phyloP scores from a whole-genome alignment of 2,797 vertebrate species.

The Peromyscus melanophrys region DNA sequence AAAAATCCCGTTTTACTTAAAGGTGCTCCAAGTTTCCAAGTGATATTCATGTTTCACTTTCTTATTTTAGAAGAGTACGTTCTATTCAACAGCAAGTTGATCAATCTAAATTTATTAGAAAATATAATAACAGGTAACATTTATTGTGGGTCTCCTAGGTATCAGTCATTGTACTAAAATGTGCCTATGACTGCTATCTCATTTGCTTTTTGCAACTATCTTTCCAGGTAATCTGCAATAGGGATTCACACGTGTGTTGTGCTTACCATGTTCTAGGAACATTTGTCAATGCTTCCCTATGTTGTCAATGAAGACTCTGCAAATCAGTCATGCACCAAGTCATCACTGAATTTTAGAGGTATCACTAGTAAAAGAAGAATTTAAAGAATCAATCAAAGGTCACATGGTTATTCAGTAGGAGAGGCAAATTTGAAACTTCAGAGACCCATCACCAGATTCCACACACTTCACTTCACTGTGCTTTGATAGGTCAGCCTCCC shows the following conservation, averaged over 20 bases:
- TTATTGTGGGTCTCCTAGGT: neutral
- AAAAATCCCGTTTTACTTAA: slow-evolving; percentile 1
- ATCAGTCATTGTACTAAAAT: neutral
- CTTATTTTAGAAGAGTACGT: neutral
- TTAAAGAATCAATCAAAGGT: neutral
- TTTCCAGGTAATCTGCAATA: neutral
- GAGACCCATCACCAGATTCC: neutral
- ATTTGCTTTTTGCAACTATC: neutral
- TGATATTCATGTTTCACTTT: neutral
- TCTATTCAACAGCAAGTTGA: neutral
- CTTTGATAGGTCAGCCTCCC: neutral
- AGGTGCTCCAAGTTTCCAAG: neutral
- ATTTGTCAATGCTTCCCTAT: neutral
- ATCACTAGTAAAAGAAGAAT: neutral
- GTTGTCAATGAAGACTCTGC: neutral
- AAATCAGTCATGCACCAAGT: neutral
- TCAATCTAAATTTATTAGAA: neutral
- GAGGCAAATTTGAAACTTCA: neutral
- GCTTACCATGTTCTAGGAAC: neutral
- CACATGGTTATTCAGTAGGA: neutral
- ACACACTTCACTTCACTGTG: neutral
- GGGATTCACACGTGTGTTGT: neutral
- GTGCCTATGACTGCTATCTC: neutral
- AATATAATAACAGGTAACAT: neutral
- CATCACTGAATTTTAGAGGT: neutral